Base-by-base conservation (phyloP, 2,797 vertebrate genomes). In the Crypturellus tataupa region DNA sequence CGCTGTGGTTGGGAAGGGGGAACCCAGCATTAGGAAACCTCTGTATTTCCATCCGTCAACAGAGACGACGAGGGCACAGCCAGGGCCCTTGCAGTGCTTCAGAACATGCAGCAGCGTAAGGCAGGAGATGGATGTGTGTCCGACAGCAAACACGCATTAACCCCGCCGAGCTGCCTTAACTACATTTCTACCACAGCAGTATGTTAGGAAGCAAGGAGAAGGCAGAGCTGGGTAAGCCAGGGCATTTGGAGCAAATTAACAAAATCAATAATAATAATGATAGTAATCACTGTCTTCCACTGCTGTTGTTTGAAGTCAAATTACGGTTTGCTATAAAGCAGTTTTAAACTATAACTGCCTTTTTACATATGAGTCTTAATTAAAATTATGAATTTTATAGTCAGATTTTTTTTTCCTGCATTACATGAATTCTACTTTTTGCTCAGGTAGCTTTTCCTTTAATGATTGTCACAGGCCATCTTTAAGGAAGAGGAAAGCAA, bases 321-420 rank as follows among this genome's bases (percentile, higher is more conserved):
- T 96, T 94, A 94, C 59, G 62, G 68, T 93, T 93, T 85, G 55
- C 83, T 93, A 37, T 89, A 92, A 96, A 95, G 42, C 39, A 77
- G 72, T 65, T 87, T 63, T 94, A 80, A 97, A 97, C 79, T 77
- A 93, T 63, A 44, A 84, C 67, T 88, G 88, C 87, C 84, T 92
- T 80, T 93, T 44, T 77, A 78, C 6, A 1, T 70, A 47, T 93
- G 94, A 90, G 51, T 94, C 89, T 97, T 96, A 95, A 95, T 97
- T 96, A 96, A 96, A 96, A 73, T 84, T 95, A 80, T 63, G n/a
- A 80, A 91, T 95, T 95, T 91, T 94, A 89, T 81, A 63, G 70
- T 27, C 24, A 23, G 65, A 58, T 55, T 80, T 76, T 60, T 55
- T 56, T 76, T 64, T 88, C 21, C 69, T 78, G 44, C 19, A 16